These are phyloP conservation scores for Felis chaus DNA, from an alignment of 2,113 vertebrate species.

Conservation along the genomic window DNA sequence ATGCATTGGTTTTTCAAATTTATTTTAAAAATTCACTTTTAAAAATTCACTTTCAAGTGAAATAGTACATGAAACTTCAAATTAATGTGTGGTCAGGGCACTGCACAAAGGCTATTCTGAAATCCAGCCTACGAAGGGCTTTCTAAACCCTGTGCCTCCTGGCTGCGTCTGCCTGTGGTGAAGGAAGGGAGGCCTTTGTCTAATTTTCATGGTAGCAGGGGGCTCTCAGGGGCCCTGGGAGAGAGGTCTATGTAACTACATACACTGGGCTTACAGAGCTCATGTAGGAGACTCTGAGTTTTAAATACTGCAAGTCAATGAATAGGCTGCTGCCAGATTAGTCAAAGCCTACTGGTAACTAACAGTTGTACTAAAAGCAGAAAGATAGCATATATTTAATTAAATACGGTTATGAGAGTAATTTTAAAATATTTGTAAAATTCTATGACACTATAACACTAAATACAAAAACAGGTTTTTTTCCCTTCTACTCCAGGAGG, in stretches of 20 bases:
- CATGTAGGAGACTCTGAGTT: background rate
- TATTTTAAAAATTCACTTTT: background rate
- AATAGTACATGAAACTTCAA: background rate
- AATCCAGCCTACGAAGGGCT: background rate
- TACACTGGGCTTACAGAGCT: background rate
- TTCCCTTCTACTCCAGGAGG: background rate
- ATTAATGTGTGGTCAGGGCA: background rate
- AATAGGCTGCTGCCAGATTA: background rate
- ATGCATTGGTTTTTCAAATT: background rate
- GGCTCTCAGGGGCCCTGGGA: background rate
- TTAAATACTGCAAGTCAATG: background rate
- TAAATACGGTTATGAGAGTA: background rate
- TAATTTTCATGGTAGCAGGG: background rate
- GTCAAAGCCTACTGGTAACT: background rate
- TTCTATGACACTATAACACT: background rate
- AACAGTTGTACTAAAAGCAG: background rate
- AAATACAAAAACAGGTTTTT: background rate
- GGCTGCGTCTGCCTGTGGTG: background rate
- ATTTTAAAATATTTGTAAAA: conserved; percentile 11
- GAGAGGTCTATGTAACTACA: background rate
- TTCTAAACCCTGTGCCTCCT: background rate
- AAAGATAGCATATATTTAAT: background rate
- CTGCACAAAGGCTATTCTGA: background rate
- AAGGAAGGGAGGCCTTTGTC: background rate
- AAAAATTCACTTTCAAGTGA: background rate